Conservation (phyloP, 2,113 vertebrate genomes). For the Diphyllodes magnificus region DNA sequence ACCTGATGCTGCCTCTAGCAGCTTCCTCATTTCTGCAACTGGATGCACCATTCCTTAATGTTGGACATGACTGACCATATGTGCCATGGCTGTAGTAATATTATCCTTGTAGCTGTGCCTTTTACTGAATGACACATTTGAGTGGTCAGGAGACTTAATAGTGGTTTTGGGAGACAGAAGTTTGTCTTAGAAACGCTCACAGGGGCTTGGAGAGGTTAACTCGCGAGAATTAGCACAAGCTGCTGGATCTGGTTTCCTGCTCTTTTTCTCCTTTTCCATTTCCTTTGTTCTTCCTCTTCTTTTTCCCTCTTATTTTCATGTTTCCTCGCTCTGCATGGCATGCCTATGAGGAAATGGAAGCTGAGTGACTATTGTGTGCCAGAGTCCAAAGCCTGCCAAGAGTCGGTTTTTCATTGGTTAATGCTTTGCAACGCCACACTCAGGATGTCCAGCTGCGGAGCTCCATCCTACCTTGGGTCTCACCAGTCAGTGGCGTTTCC, state of each 20-base stretch:
- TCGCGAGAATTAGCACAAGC: not conserved
- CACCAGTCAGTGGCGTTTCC: fast-evolving
- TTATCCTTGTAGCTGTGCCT: not conserved
- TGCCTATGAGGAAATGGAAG: not conserved
- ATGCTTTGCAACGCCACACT: not conserved
- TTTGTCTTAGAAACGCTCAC: not conserved
- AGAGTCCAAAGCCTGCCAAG: not conserved
- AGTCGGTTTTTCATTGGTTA: not conserved
- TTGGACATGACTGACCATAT: not conserved
- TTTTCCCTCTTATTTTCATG: not conserved
- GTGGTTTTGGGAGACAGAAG: not conserved
- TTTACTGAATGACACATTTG: not conserved
- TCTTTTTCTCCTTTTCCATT: not conserved
- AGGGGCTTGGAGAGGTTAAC: not conserved
- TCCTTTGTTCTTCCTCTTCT: not conserved
- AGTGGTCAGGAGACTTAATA: not conserved
- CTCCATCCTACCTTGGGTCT: not conserved
- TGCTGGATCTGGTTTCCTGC: not conserved
- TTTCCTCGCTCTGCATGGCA: not conserved
- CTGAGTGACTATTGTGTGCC: not conserved
- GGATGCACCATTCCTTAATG: not conserved
- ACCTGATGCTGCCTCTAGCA: not conserved
- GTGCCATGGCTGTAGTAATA: not conserved
- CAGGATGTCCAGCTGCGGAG: not conserved
- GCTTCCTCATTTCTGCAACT: not conserved